These are phyloP conservation scores for Napeogenes sylphis DNA, from an alignment of 2,888 invertebrate species.

Conservation along the genomic window DNA sequence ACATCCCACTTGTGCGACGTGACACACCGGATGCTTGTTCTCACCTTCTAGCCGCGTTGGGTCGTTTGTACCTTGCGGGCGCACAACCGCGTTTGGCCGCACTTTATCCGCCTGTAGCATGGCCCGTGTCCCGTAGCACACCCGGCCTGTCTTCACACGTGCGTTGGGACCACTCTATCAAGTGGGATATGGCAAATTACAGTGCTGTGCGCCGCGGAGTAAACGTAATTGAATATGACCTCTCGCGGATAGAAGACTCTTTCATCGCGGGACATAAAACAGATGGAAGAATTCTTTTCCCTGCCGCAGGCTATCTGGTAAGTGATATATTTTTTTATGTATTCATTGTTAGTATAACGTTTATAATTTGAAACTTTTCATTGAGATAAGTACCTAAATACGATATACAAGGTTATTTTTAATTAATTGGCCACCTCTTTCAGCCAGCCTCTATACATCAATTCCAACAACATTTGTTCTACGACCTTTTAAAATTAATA, in stretches of 20 bases:
- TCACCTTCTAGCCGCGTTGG: constrained; percentile 87
- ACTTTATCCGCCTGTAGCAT: constrained; percentile 86
- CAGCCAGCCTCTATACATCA: too few relatives aligned
- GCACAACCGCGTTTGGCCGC: constrained; percentile 84
- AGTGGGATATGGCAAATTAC: constrained; percentile 92
- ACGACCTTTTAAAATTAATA: too few relatives aligned
- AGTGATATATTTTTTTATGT: constrained; percentile 23
- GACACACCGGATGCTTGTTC: constrained; percentile 85
- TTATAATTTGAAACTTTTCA: too few relatives aligned
- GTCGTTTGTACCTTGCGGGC: constrained; percentile 86
- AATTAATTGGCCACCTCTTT: too few relatives aligned
- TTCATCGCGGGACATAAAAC: constrained; percentile 92
- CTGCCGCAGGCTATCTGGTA: constrained; percentile 95
- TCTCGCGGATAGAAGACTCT: constrained; percentile 84
- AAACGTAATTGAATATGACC: constrained; percentile 85
- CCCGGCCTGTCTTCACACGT: constrained; percentile 92
- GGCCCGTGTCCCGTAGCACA: constrained; percentile 94
- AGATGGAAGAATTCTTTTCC: constrained; percentile 95
- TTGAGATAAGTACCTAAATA: too few relatives aligned
- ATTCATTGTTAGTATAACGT: too few relatives aligned
- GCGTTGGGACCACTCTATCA: constrained; percentile 94
- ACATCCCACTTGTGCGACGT: constrained; percentile 91
- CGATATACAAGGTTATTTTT: background rate
- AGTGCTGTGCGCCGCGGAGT: constrained; percentile 84
- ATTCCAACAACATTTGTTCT: too few relatives aligned